Evolutionary conservation across 2,888 invertebrate genomes (phyloP).

Genomic region (Cheiracanthium punctorium): DNA sequence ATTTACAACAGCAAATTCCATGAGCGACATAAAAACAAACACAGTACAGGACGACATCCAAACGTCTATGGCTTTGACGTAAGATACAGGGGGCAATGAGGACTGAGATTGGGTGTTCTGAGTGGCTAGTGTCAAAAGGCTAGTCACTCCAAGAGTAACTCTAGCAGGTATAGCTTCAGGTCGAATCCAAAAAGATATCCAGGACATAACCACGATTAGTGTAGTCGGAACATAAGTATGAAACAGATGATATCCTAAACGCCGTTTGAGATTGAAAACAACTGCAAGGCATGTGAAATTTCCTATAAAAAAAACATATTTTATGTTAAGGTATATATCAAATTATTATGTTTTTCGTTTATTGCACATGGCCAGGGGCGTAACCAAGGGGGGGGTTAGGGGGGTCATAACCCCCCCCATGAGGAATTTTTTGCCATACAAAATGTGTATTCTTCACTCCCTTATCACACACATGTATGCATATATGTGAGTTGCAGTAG

Average conservation of each 20-base stretch:
- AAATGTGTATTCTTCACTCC: too few species aligned
- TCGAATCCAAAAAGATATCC: constrained; percentile 97
- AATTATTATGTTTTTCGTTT: too few species aligned
- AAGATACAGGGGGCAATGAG: constrained; percentile 92
- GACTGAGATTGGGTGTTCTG: constrained; percentile 97
- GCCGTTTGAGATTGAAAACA: constrained; percentile 87
- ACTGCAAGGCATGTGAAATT: constrained; percentile 93
- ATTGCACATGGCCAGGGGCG: too few species aligned
- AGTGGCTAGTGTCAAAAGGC: constrained; percentile 89
- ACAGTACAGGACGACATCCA: constrained; percentile 78
- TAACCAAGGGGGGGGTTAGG: too few species aligned
- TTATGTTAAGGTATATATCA: too few species aligned
- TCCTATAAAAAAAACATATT: constrained; percentile 79
- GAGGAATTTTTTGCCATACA: too few species aligned
- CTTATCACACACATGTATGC: too few species aligned
- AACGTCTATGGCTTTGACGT: constrained; percentile 81
- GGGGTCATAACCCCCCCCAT: too few species aligned
- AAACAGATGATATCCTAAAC: constrained; percentile 91
- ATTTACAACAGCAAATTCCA: constrained; percentile 78
- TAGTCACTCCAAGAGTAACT: constrained; percentile 95
- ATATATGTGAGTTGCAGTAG: too few species aligned
- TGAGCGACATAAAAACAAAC: constrained; percentile 77
- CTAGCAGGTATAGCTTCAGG: constrained; percentile 95
- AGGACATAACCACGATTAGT: constrained; percentile 93
- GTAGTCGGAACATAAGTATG: constrained; percentile 95